Base-by-base conservation (phyloP, 2,797 vertebrate genomes). In the Gadopsis marmoratus region DNA sequence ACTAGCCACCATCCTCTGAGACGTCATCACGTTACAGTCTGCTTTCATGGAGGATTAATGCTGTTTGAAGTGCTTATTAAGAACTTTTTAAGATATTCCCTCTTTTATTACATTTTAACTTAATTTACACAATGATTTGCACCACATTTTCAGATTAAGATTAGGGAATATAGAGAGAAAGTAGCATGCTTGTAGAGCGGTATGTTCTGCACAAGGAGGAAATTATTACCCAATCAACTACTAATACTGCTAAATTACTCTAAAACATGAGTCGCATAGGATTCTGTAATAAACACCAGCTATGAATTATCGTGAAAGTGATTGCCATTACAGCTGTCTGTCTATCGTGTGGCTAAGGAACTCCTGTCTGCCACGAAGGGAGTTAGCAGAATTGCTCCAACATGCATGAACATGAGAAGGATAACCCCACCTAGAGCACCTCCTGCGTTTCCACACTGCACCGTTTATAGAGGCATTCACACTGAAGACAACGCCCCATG, bases 321-420 rank as follows among this genome's bases (percentile, higher is more conserved):
- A 85, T 67, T 71, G 71, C 71, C 59, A 89, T 88, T 87, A 82
- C 35, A 70, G 65, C 56, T 23, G 63, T 43, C 54, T 41, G 37
- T 71, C 35, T 53, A 39, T 29, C n/a, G 26, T 53, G 67, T 26
- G 70, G 71, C 64, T 59, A 66, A 82, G 51, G 62, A 62, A 29
- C 66, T 71, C 33, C 39, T 66, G 67, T 64, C 63, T 78, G 35
- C 45, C 51, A 45, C 67, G 77, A 73, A 51, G 74, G 86, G 74
- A 86, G 71, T 72, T 74, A 68, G 76, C 72, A 58, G 67, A 89
- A 89, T 86, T 86, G 78, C 88, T 92, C 82, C 85, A 89, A 91
- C 94, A 76, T 93, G 94, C 81, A 69, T 58, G 84, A 86, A 92
- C 93, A 89, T 67, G 93, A 93, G 88, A 71, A 74, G 88, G 54